Evolutionary conservation across 2,888 invertebrate species (phyloP).

Genomic region (Campoplex nolae): DNA sequence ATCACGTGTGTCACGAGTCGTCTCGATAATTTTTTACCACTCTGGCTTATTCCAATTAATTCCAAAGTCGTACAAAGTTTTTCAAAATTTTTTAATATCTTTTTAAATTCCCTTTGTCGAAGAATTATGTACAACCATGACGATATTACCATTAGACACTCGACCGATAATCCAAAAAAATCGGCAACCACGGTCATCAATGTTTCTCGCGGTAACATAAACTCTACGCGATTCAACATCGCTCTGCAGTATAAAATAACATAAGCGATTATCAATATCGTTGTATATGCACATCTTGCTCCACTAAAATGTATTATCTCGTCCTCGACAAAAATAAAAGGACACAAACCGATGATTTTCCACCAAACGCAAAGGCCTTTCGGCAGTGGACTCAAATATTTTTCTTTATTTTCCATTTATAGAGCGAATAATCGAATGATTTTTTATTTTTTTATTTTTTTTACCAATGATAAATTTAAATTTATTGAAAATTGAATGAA

Average conservation of each 20-base stretch:
- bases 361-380: slow-evolving; percentile 48
- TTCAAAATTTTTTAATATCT: slow-evolving; percentile 30
- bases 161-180: slow-evolving; percentile 53
- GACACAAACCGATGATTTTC: slow-evolving; percentile 66
- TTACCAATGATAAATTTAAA: neutral
- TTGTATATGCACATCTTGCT: slow-evolving; percentile 49
- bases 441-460: too few species aligned
- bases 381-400: neutral
- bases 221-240: slow-evolving; percentile 37
- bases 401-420: slow-evolving; percentile 3
- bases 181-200: slow-evolving; percentile 56
- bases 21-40: slow-evolving; percentile 6
- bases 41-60: slow-evolving; percentile 35
- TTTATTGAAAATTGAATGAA: neutral
- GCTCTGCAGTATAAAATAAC: slow-evolving; percentile 25
- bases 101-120: slow-evolving; percentile 12
- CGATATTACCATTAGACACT: slow-evolving; percentile 53
- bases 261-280: slow-evolving; percentile 36
- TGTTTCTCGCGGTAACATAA: slow-evolving; percentile 52
- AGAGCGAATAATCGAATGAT: too few species aligned
- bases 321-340: slow-evolving; percentile 49
- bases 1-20: slow-evolving; percentile 32
- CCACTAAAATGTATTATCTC: slow-evolving; percentile 38
- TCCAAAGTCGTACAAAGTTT: slow-evolving; percentile 18
- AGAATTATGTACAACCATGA: slow-evolving; percentile 42